Conservation (phyloP, 2,888 invertebrate species). For the Lepetodrilus schrolli region DNA sequence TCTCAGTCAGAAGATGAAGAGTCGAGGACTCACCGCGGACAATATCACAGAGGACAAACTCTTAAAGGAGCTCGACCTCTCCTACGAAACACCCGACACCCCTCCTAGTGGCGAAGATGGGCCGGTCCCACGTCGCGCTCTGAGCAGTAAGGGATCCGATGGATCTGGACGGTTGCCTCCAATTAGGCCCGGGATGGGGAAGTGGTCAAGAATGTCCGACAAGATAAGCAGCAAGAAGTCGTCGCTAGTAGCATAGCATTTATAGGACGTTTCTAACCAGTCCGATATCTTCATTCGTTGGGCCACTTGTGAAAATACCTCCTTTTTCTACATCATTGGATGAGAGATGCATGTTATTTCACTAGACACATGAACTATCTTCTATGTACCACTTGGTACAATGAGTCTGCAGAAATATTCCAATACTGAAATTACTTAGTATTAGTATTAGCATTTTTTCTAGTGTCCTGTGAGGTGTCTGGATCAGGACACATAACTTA, state of each 20-base stretch:
- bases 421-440: too few relatives aligned
- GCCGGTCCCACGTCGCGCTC: neutral
- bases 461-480: too few relatives aligned
- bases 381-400: too few relatives aligned
- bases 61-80: conserved; percentile 61
- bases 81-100: conserved; percentile 56
- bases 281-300: too few relatives aligned
- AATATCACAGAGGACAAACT: conserved; percentile 59
- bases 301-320: too few relatives aligned
- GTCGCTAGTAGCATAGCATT: neutral
- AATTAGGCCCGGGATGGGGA: conserved; percentile 30
- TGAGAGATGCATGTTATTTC: too few relatives aligned
- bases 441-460: too few relatives aligned
- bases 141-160: conserved; percentile 24
- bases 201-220: conserved; percentile 24
- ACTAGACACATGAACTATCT: too few relatives aligned
- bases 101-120: conserved; percentile 36
- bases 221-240: conserved; percentile 10
- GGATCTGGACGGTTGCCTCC: conserved; percentile 32
- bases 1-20: conserved; percentile 65
- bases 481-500: too few relatives aligned
- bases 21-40: conserved; percentile 61
- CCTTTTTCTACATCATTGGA: too few relatives aligned
- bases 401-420: too few relatives aligned
- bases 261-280: too few relatives aligned